These are phyloP conservation scores for Erannis defoliaria DNA, from an alignment of 2,888 invertebrate genomes.

Conservation along the genomic window DNA sequence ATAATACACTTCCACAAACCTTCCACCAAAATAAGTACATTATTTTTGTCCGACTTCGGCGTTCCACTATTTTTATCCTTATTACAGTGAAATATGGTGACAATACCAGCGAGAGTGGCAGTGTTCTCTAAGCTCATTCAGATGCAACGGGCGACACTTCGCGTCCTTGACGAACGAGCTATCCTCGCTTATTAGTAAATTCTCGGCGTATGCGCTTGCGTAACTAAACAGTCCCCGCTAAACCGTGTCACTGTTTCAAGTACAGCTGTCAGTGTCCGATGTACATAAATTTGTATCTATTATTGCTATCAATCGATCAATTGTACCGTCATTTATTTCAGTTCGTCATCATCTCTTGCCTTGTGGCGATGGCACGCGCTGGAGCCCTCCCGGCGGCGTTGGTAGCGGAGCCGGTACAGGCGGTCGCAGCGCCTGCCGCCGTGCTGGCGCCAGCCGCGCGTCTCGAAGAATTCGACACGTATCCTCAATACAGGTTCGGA, in stretches of 20 bases:
- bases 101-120: conserved; percentile 16
- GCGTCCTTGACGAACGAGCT: conserved; percentile 73
- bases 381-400: conserved; percentile 61
- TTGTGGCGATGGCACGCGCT: conserved; percentile 66
- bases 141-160: conserved; percentile 61
- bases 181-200: conserved; percentile 79
- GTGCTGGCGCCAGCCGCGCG: conserved; percentile 46
- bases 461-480: conserved; percentile 81
- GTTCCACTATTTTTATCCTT: conserved; percentile 14
- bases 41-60: background rate
- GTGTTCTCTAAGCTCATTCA: conserved; percentile 57
- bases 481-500: conserved; percentile 85
- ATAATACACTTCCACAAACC: too few species aligned
- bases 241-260: conserved; percentile 84
- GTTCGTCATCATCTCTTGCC: conserved; percentile 70
- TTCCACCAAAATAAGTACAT: too few species aligned
- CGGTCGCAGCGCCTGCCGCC: conserved; percentile 56
- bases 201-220: conserved; percentile 74
- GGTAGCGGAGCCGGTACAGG: conserved; percentile 57
- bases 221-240: conserved; percentile 69
- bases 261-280: conserved; percentile 61
- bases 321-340: conserved; percentile 49
- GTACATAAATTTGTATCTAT: conserved; percentile 47
- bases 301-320: conserved; percentile 44
- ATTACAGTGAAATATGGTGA: conserved; percentile 25